Base-by-base conservation (phyloP, 1,140 invertebrate genomes). In the Drosophila eugracilis region DNA sequence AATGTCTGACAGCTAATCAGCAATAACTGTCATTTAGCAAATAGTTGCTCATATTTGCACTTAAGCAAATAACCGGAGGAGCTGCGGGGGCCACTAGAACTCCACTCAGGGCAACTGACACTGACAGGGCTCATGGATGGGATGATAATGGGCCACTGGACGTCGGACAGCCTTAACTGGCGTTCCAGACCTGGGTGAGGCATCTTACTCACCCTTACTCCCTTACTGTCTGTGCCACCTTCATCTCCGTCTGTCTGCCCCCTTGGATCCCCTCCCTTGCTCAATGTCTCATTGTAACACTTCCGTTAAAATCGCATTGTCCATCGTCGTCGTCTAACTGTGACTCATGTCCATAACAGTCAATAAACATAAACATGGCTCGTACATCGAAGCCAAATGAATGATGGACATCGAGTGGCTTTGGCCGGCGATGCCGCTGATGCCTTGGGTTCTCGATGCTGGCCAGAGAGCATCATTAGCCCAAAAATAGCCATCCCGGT, bases 11-110 rank as follows among this genome's bases (percentile, higher is more conserved):
- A 88, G 83, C 78, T 88, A 89, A 88, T 88, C 83, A 88, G 83
- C 84, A 89, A 88, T 88, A 88, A 88, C 78, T 89, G 83, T 88
- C 83, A 78, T 88, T 88, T 88, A 88, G 83, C 83, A 88, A 88
- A 89, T 88, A 88, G 83, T 88, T 88, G 84, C 84, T 88, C 83
- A 88, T 89, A 88, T 89, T 88, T 88, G 84, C 84, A 88, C 84
- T 88, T 88, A 88, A 88, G 84, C 83, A 83, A 88, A 88, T 88
- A 88, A 72, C 78, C 83, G 62, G 45, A 37, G 39, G 37, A 28
- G 39, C 30, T 24, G 26, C 39, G 22, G 21, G 41, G 19, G 50
- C 52, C 53, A 67, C 28, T 30, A 15, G 21, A 21, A 9, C 52
- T 58, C 58, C 58, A 59, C 53, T 65, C 60, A 41, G 28, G 39